Percentiles rank a stretch among this genome's conserved stretches.
Conservation (phyloP, 2,797 vertebrate species). For the Botia almorhae region DNA sequence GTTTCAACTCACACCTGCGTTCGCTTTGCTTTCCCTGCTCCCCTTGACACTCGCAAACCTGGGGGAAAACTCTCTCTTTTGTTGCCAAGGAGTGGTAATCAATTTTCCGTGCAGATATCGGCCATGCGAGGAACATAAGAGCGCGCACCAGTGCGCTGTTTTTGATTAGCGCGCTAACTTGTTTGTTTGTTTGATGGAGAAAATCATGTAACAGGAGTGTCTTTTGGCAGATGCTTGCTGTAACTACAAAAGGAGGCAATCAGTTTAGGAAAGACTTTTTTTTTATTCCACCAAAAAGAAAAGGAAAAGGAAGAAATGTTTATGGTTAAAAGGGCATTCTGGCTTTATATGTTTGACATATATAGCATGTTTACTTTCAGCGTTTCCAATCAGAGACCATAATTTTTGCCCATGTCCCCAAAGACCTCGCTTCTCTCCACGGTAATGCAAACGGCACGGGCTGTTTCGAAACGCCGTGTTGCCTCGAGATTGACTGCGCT, state of each 20-base stretch:
- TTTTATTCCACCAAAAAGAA: constrained; percentile 64
- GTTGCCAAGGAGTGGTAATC: constrained; percentile 25
- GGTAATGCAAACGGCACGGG: constrained; percentile 8
- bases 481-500: constrained; percentile 59
- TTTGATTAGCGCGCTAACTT: constrained; percentile 71
- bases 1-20: constrained; percentile 45
- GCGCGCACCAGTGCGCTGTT: constrained; percentile 52
- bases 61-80: constrained; percentile 23
- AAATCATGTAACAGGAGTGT: constrained; percentile 61
- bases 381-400: constrained; percentile 57
- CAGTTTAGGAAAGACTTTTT: constrained; percentile 65
- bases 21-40: constrained; percentile 34
- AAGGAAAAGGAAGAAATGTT: constrained; percentile 61
- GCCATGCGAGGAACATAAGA: constrained; percentile 7
- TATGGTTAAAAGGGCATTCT: constrained; percentile 66
- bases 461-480: constrained; percentile 1
- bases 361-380: constrained; percentile 60
- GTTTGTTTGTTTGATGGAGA: constrained; percentile 72
- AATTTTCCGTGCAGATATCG: constrained; percentile 25
- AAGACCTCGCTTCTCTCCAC: not conserved
- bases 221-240: constrained; percentile 65
- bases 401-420: not conserved
- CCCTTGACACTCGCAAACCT: constrained; percentile 42
- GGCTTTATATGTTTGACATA: constrained; percentile 15
- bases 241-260: constrained; percentile 70